Percentiles rank a stretch among this genome's conserved stretches.
These are phyloP conservation scores for Parotocinclus haroldoi DNA, from an alignment of 2,797 vertebrate species.

Conservation along the genomic window DNA sequence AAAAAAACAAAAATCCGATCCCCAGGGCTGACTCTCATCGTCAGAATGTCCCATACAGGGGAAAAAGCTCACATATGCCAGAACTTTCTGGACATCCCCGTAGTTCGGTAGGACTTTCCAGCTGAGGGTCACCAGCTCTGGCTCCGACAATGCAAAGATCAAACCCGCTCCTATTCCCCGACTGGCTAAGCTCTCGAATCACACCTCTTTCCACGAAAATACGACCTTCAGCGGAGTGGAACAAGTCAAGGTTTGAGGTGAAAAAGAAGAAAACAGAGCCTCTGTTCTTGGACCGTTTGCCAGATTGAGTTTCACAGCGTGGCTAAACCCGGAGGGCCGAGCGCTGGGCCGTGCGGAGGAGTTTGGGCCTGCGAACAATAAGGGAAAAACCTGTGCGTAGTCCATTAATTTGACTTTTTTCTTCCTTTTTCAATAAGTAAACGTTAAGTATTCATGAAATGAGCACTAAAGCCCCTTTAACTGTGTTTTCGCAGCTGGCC, in stretches of 20 bases:
- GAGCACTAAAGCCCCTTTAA: slow-evolving; percentile 71
- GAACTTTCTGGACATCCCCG: no score
- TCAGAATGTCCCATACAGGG: no score
- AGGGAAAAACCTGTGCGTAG: slow-evolving; percentile 62
- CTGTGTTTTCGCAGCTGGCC: slow-evolving; percentile 76
- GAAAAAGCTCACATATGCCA: no score
- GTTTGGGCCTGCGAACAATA: slow-evolving; percentile 56
- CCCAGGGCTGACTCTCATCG: no score
- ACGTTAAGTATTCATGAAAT: slow-evolving; percentile 71
- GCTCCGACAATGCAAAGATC: neutral
- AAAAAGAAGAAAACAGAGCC: slow-evolving; percentile 29
- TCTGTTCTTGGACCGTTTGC: slow-evolving; percentile 47
- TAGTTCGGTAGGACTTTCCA: neutral
- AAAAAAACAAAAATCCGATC: no score
- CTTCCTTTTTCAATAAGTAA: slow-evolving; percentile 61
- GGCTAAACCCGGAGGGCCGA: slow-evolving; percentile 36
- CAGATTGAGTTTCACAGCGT: slow-evolving; percentile 58
- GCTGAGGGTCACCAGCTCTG: neutral
- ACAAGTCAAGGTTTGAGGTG: no score
- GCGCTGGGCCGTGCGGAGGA: slow-evolving; percentile 53
- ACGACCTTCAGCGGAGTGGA: no score
- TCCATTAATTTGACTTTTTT: slow-evolving; percentile 63
- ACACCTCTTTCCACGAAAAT: no score
- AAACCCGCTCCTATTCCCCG: no score
- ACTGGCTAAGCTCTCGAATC: no score